A percentile compares a stretch with the other conserved stretches of the same genome.
Conservation (phyloP, 2,113 vertebrate species). For the Cervus canadensis region DNA sequence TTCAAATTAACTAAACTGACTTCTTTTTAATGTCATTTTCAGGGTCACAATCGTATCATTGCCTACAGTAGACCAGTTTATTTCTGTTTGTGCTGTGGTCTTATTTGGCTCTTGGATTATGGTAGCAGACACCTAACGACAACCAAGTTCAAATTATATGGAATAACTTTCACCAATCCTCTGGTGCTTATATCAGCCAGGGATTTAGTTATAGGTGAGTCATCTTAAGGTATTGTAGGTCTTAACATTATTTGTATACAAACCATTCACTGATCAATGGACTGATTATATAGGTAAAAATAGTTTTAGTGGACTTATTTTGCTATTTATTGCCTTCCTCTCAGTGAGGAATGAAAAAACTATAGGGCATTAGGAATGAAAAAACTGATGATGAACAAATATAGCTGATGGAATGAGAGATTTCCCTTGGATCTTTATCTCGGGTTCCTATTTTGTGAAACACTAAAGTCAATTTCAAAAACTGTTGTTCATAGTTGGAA, state of each 20-base stretch:
- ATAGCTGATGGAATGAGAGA: neutral
- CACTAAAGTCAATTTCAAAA: conserved; percentile 9
- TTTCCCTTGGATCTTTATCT: neutral
- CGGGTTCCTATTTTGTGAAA: neutral
- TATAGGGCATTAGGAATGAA: neutral
- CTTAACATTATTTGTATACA: neutral
- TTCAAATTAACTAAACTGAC: conserved; percentile 11
- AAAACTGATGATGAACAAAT: neutral
- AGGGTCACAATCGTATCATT: conserved; percentile 99
- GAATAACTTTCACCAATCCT: conserved; percentile 93
- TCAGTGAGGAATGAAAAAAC: neutral
- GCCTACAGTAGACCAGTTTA: conserved; percentile 99
- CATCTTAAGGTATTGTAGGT: neutral
- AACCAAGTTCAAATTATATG: conserved; percentile 91
- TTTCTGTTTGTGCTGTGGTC: conserved; percentile 98
- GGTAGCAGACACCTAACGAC: conserved; percentile 88
- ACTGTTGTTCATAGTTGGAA: neutral
- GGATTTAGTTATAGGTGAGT: conserved; percentile 95
- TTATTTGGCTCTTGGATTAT: conserved; percentile 97
- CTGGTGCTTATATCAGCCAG: conserved; percentile 93
- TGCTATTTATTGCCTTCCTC: neutral
- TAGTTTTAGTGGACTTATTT: neutral
- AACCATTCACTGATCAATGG: neutral
- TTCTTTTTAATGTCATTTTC: conserved; percentile 37
- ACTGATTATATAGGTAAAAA: neutral